phyloP scores from a whole-genome alignment of 2,888 invertebrate genomes.

The Apotomis capreana region DNA sequence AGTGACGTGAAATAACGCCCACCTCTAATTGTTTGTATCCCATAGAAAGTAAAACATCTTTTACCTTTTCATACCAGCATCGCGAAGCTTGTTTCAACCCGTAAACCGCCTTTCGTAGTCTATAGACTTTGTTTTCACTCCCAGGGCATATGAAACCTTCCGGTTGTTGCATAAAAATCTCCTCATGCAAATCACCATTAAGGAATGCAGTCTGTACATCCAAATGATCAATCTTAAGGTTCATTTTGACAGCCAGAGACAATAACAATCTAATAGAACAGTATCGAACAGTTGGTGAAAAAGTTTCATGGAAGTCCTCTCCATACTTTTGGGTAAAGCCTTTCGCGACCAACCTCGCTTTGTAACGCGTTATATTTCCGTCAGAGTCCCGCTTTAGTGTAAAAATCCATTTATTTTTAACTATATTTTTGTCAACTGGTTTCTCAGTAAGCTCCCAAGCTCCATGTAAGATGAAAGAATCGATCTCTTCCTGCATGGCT shows the following conservation, averaged over 20 bases:
- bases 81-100: conserved; percentile 12
- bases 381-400: conserved; percentile 6
- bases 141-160: conserved; percentile 24
- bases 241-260: conserved; percentile 15
- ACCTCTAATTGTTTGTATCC: too few species aligned
- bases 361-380: conserved; percentile 7
- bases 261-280: conserved; percentile 1
- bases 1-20: too few species aligned
- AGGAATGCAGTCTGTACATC: conserved; percentile 5
- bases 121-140: conserved; percentile 27
- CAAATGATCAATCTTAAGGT: conserved; percentile 18
- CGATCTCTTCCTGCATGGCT: conserved; percentile 25
- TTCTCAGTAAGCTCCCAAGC: conserved; percentile 21
- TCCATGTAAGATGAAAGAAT: conserved; percentile 12
- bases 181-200: conserved; percentile 14
- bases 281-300: conserved; percentile 13
- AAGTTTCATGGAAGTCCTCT: conserved; percentile 5
- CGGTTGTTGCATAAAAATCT: conserved; percentile 20
- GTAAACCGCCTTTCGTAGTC: conserved; percentile 11
- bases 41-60: too few species aligned
- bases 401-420: conserved; percentile 17
- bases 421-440: conserved; percentile 17
- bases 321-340: conserved; percentile 9
- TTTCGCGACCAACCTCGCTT: conserved; percentile 7
- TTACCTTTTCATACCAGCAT: conserved; percentile 23